Base-by-base conservation (phyloP, 2,797 vertebrate genomes). In the Xiphorhynchus erythropygius region DNA sequence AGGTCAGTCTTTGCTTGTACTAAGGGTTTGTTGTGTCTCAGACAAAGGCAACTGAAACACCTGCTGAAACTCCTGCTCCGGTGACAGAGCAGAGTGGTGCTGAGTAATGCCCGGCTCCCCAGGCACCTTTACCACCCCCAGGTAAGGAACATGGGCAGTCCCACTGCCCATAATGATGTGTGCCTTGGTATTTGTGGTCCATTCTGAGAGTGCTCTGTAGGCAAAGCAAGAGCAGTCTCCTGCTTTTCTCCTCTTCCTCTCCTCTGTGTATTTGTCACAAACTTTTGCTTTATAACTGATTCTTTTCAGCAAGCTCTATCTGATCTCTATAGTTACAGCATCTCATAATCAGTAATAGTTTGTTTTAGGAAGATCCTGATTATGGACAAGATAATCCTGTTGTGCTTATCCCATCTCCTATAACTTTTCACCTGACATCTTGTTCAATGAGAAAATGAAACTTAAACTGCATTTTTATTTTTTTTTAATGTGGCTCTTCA, bases 61-160 rank as follows among this genome's bases (percentile, higher is more conserved):
- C 98, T 85, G 86, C 97, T 74, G 98, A 97, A 96, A 98, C 97
- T 94, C 96, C 97, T 68, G 96, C 97, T 97, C 97, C 98, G 21
- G 97, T 96, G 89, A 89, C 97, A 6, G 94, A 97, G 97, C 97
- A 97, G 93, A 97, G 96, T 93, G 97, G 97, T 93, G 97, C 98
- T 88, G 98, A 98, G 96, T 98, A 88, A 97, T 52, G 60, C 90
- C 84, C 4, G 23, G 95, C 96, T 97, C 94, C 96, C 69, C 69
- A 93, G 97, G 95, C 97, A 95, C 97, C 97, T 94, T 69, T 73
- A 89, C 93, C 90, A 96, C 92, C 21, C 41, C 92, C 95, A 97
- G 97, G 98, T 98, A 91, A 97, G 97, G 46, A 87, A 55, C 10
- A 4, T 1, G 14, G 37, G n/a, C 9, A 6, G 49, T 8, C 64